Evolutionary conservation across 2,113 vertebrate species (phyloP).

Genomic region (Corythornis cristatus): DNA sequence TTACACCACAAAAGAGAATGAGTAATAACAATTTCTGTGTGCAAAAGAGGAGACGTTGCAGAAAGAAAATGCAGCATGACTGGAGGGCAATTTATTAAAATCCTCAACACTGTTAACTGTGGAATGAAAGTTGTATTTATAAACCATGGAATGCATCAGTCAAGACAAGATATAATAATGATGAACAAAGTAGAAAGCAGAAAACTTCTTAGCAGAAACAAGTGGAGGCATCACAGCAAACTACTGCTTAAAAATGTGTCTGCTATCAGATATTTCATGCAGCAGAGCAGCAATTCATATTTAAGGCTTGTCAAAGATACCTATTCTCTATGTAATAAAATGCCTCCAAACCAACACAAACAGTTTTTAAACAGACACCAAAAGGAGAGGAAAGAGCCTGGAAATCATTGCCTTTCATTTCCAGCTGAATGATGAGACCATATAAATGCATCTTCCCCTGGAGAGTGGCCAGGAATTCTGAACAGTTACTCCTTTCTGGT

Average conservation of each 20-base stretch:
- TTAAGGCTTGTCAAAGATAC: slow-evolving; percentile 9
- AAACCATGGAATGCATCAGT: neutral
- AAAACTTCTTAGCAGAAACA: neutral
- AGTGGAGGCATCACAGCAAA: neutral
- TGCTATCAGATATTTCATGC: neutral
- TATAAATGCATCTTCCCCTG: neutral
- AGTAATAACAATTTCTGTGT: neutral
- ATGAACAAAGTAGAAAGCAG: neutral
- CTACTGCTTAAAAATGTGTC: neutral
- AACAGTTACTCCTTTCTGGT: neutral
- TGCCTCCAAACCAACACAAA: neutral
- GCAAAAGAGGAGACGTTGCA: neutral
- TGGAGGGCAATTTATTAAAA: neutral
- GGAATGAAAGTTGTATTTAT: neutral
- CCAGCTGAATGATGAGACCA: neutral
- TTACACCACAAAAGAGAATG: neutral
- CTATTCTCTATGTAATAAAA: neutral
- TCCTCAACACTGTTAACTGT: neutral
- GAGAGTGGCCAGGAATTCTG: neutral
- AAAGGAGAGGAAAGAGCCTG: neutral
- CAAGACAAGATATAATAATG: neutral
- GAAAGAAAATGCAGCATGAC: neutral
- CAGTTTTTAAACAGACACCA: neutral
- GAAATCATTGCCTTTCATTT: neutral
- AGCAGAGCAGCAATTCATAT: neutral